Base-by-base conservation (phyloP, 23 tunicate species). In the Ciona savignyi region DNA sequence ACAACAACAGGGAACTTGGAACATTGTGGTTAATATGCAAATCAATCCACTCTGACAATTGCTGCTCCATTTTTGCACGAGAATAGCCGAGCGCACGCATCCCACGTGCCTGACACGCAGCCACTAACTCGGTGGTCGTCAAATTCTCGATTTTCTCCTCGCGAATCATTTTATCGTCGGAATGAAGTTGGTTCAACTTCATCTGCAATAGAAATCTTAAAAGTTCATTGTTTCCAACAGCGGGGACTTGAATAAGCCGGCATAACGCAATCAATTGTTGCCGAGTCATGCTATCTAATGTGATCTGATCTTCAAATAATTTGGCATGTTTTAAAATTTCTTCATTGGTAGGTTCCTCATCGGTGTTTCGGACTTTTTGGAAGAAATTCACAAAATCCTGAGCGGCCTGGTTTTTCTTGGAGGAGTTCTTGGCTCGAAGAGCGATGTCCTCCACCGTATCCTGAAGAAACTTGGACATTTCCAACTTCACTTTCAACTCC, bases 361-460 rank as follows among this genome's bases (percentile, higher is more conserved):
- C 75, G 24, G 71, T 60, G 0, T 35, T 80, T 23, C 90, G 66
- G 33, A 76, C 70, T 63, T 91, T 91, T 27, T 80, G 73, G 62
- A 91, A 84, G 34, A 91, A 91, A 25, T 71, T 76, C 23, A 77
- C 80, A 61, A 91, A 85, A 42, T 85, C 71, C 60, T 91, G 77
- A 1, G 91, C 76, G 61, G 90, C 91, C 24, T 76, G 75, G 65
- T 67, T 85, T 68, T 80, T 75, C 66, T 74, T 83, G 1, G 80
- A 68, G 32, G 85, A 83, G 30, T 85, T 76, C 28, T 76, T 91
- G 0, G 93, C 63, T 4, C 89, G 71, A 66, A 91, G 71, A 4
- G 97, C 91, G 9, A 85, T 91, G 32, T 91, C 97, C 75, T 91
- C 97, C 0, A 91, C 87, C 24, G 97, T 81, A 63, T 91, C 97